Evolutionary conservation across 2,797 vertebrate species (phyloP).

Genomic region (Neosilurus mollespiculum): DNA sequence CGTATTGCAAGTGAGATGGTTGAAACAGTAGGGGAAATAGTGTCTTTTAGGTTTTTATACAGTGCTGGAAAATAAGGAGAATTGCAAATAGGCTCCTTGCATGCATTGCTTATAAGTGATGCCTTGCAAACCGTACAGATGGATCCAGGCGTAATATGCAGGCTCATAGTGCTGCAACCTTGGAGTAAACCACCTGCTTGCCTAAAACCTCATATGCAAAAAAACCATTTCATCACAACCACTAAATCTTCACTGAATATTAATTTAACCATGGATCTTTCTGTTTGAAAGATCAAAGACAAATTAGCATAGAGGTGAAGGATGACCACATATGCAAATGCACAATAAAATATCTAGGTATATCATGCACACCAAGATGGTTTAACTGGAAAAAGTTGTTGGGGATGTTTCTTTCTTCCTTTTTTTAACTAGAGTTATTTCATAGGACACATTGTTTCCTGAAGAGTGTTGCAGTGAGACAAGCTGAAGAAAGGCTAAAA

Average conservation of each 20-base stretch:
- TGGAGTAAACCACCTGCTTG: conserved; percentile 62
- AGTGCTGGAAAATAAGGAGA: background rate
- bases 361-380: background rate
- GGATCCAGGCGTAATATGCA: conserved; percentile 26
- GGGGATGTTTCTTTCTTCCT: background rate
- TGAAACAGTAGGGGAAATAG: background rate
- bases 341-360: background rate
- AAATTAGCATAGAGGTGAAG: conserved; percentile 46
- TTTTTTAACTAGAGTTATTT: background rate
- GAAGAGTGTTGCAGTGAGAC: background rate
- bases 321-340: conserved; percentile 43
- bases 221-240: conserved; percentile 17
- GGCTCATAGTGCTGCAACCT: conserved; percentile 33
- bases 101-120: conserved; percentile 24
- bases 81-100: conserved; percentile 6
- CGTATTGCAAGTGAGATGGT: background rate
- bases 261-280: conserved; percentile 50
- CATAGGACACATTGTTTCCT: background rate
- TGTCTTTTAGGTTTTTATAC: background rate
- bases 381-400: background rate
- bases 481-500: background rate
- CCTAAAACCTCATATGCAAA: conserved; percentile 55
- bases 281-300: conserved; percentile 56
- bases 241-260: conserved; percentile 49
- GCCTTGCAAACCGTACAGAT: conserved; percentile 30